A percentile compares a stretch with the other conserved stretches of the same genome.
phyloP scores from a whole-genome alignment of 2,113 vertebrate genomes.

The Gallinago paraguaiae region DNA sequence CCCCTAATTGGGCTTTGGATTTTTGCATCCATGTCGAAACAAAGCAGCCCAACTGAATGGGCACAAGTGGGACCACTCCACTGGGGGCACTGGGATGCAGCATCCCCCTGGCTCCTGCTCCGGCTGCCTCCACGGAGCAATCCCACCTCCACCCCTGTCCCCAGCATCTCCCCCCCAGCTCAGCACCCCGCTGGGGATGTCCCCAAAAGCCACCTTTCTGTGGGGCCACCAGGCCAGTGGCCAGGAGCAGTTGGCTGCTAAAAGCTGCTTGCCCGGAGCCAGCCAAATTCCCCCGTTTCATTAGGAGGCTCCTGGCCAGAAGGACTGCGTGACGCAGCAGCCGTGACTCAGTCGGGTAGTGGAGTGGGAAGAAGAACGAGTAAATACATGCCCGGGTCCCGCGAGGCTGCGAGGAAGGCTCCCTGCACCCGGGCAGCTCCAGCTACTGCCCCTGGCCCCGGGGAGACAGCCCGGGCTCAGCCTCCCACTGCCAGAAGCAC shows the following conservation, averaged over 20 bases:
- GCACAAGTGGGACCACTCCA: neutral
- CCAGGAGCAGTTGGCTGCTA: neutral
- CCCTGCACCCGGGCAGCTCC: fast-evolving
- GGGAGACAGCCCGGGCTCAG: neutral
- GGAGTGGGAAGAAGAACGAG: neutral
- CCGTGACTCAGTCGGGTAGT: neutral
- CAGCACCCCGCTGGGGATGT: neutral
- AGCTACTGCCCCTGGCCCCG: neutral
- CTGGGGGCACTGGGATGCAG: fast-evolving
- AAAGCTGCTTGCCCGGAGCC: neutral
- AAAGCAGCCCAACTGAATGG: neutral
- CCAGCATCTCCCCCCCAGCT: neutral
- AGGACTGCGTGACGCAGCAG: neutral
- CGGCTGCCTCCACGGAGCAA: fast-evolving
- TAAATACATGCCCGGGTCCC: neutral
- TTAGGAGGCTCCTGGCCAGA: neutral
- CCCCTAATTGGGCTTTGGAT: neutral
- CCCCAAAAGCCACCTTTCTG: neutral
- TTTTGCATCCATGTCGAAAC: neutral
- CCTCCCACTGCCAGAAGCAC: neutral
- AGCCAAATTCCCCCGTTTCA: fast-evolving
- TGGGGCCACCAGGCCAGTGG: fast-evolving
- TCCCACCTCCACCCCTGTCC: neutral
- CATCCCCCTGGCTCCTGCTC: neutral
- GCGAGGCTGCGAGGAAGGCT: neutral